These are phyloP conservation scores for Drosophila lutescens DNA, from an alignment of 2,888 invertebrate species.

Conservation along the genomic window DNA sequence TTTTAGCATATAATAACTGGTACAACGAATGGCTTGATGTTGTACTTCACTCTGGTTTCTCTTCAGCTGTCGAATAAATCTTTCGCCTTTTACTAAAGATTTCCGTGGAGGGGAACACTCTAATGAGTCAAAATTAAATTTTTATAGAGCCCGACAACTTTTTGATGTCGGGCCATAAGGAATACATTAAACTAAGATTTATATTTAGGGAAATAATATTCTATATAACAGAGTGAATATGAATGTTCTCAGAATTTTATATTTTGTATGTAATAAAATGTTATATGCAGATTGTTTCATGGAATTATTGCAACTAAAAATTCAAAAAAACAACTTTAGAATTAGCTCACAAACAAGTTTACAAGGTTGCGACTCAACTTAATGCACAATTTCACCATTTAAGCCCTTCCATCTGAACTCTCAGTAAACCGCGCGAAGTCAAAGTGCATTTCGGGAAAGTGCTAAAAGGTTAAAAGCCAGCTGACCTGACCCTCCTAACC, in stretches of 20 bases:
- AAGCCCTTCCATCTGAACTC: conserved; percentile 8
- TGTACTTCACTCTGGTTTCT: not conserved
- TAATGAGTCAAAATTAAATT: too few species aligned
- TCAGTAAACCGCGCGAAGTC: conserved; percentile 11
- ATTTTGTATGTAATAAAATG: not conserved
- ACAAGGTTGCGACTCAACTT: not conserved
- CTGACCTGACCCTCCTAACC: conserved; percentile 1
- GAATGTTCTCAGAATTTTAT: too few species aligned
- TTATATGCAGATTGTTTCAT: not conserved
- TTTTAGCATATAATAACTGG: not conserved
- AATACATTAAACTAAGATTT: not conserved
- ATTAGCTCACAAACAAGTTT: not conserved
- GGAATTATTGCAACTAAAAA: too few species aligned
- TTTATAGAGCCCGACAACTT: not conserved
- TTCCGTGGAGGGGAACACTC: too few species aligned
- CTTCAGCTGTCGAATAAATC: not conserved
- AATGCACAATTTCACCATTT: conserved; percentile 9
- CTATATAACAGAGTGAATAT: too few species aligned
- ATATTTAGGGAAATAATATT: too few species aligned
- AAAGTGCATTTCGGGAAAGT: conserved; percentile 23
- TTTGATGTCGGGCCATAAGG: not conserved
- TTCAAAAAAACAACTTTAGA: not conserved
- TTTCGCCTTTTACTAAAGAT: not conserved
- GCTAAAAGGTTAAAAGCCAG: conserved; percentile 9
- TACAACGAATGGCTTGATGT: not conserved